Percentiles rank a stretch among this genome's conserved stretches.
These are phyloP conservation scores for Podargus strigoides DNA, from an alignment of 2,797 vertebrate genomes.

Conservation along the genomic window DNA sequence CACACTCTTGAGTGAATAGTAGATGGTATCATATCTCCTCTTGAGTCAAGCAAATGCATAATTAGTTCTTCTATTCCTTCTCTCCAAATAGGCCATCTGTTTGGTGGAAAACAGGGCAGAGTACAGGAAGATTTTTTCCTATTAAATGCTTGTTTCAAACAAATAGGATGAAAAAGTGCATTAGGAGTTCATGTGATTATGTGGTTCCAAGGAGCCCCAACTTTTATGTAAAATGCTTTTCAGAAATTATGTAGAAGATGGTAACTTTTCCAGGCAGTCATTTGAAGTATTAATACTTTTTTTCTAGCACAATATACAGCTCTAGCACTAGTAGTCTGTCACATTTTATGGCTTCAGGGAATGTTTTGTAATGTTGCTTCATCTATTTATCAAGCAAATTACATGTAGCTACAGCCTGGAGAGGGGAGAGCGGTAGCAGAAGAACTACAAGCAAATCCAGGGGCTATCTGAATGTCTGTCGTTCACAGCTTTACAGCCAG, in stretches of 20 bases:
- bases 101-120: not conserved
- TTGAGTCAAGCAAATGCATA: slow-evolving; percentile 33
- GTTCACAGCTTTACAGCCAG: slow-evolving; percentile 6
- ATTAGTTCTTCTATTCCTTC: slow-evolving; percentile 41
- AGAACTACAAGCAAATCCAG: not conserved
- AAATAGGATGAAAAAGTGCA: not conserved
- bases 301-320: not conserved
- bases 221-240: not conserved
- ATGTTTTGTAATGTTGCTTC: slow-evolving; percentile 15
- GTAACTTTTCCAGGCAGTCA: not conserved
- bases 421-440: not conserved
- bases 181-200: not conserved
- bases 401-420: not conserved
- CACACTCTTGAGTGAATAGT: not conserved
- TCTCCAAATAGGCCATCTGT: slow-evolving; percentile 44
- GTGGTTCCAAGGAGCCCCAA: not conserved
- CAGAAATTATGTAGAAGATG: not conserved
- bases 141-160: not conserved
- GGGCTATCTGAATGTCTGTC: not conserved
- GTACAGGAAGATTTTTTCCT: slow-evolving; percentile 1
- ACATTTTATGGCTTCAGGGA: not conserved
- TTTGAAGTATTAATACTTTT: not conserved
- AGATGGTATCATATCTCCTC: slow-evolving; percentile 28
- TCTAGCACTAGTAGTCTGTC: not conserved
- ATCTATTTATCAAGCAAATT: slow-evolving; percentile 23